Conservation (phyloP, 2,113 vertebrate genomes). For the Notarius quadriscutis region DNA sequence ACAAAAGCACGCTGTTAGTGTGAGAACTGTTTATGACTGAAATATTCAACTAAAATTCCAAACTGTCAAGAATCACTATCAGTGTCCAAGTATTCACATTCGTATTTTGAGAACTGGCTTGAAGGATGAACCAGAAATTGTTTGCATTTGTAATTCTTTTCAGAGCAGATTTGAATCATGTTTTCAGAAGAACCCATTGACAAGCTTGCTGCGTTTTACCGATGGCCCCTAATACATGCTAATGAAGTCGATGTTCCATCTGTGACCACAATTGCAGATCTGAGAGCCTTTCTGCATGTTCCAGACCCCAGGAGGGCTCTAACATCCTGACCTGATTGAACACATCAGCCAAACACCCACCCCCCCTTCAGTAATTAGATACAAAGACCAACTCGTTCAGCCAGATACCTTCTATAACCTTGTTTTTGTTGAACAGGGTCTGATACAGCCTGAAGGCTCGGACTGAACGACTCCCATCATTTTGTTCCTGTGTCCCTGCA, state of each 20-base stretch:
- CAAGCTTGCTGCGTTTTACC: not conserved
- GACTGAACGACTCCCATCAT: constrained; percentile 29
- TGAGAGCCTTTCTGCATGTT: not conserved
- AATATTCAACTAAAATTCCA: not conserved
- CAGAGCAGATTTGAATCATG: not conserved
- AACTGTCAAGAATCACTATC: not conserved
- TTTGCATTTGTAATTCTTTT: not conserved
- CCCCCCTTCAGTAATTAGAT: not conserved
- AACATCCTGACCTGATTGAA: not conserved
- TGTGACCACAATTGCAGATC: not conserved
- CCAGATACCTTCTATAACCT: constrained; percentile 22
- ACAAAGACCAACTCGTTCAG: no score
- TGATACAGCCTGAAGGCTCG: constrained; percentile 25
- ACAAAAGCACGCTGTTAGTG: not conserved
- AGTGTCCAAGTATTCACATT: not conserved
- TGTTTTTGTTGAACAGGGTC: constrained; percentile 21
- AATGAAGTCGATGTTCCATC: not conserved
- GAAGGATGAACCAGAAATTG: not conserved
- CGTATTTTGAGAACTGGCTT: not conserved
- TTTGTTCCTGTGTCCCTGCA: constrained; percentile 39
- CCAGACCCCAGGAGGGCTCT: not conserved
- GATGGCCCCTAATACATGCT: not conserved
- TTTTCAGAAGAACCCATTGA: not conserved
- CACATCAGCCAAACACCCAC: not conserved
- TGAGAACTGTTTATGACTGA: not conserved